phyloP scores from a whole-genome alignment of 2,888 invertebrate genomes.

The Troglohyphantes excavatus region DNA sequence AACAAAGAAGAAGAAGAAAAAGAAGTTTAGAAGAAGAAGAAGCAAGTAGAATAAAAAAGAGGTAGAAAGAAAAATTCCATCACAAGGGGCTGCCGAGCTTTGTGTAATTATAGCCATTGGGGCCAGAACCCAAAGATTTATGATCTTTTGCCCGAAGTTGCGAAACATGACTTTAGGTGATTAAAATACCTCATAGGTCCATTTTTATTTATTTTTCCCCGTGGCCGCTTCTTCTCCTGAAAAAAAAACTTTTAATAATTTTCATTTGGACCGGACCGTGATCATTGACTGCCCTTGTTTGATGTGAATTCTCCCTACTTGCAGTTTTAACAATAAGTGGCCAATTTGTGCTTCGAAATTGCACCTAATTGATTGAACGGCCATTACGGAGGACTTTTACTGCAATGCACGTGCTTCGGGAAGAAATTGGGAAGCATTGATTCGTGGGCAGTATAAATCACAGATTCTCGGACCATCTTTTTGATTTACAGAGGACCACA shows the following conservation, averaged over 20 bases:
- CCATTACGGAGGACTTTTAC: conserved; percentile 19
- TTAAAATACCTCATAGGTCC: conserved; percentile 70
- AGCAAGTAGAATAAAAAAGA: conserved; percentile 58
- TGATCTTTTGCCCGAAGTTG: conserved; percentile 46
- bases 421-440: not conserved
- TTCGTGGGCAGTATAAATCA: conserved; percentile 8
- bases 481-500: conserved; percentile 1
- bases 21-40: not conserved
- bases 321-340: conserved; percentile 43
- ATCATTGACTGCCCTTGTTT: conserved; percentile 17
- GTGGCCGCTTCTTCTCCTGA: not conserved
- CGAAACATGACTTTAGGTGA: conserved; percentile 73
- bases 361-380: conserved; percentile 46
- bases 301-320: conserved; percentile 20
- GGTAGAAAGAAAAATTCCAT: conserved; percentile 65
- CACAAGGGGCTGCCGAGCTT: conserved; percentile 55
- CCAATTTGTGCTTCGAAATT: conserved; percentile 56
- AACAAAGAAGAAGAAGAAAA: conserved; percentile 27
- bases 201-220: conserved; percentile 25
- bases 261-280: conserved; percentile 29
- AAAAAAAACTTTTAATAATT: conserved; percentile 51
- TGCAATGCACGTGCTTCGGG: not conserved
- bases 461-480: not conserved
- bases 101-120: conserved; percentile 77
- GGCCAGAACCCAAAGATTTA: conserved; percentile 68